Evolutionary conservation across 2,888 invertebrate species (phyloP).

Genomic region (Allophyes oxyacanthae): DNA sequence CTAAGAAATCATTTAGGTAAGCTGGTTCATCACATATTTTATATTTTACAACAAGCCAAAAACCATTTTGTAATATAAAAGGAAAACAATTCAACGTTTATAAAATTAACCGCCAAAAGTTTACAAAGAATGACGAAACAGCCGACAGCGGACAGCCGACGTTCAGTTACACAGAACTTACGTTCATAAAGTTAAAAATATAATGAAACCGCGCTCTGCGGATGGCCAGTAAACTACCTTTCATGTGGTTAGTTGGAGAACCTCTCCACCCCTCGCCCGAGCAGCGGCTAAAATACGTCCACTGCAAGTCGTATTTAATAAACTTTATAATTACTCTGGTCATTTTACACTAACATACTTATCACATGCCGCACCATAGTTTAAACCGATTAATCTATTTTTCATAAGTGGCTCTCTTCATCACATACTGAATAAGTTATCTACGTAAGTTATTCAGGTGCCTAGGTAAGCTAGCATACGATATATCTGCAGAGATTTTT

Average conservation of each 20-base stretch:
- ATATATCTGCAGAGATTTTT: constrained; percentile 16
- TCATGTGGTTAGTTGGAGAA: constrained; percentile 57
- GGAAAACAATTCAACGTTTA: constrained; percentile 14
- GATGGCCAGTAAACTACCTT: constrained; percentile 53
- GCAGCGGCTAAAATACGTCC: constrained; percentile 33
- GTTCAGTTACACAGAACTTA: constrained; percentile 51
- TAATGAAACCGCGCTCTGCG: constrained; percentile 55
- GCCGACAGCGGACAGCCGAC: too few relatives aligned
- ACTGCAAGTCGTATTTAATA: constrained; percentile 41
- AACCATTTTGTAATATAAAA: too few relatives aligned
- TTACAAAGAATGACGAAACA: constrained; percentile 45
- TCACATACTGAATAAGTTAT: constrained; percentile 35
- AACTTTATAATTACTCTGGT: constrained; percentile 52
- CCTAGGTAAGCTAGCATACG: constrained; percentile 16
- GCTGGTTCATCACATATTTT: too few relatives aligned
- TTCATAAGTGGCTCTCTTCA: constrained; percentile 23
- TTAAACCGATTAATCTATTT: constrained; percentile 26
- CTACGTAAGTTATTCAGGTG: constrained; percentile 32
- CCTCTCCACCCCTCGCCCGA: constrained; percentile 4
- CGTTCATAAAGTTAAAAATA: constrained; percentile 60
- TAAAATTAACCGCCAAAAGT: constrained; percentile 29
- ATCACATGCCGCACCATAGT: constrained; percentile 12
- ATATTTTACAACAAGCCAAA: too few relatives aligned
- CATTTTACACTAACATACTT: constrained; percentile 34
- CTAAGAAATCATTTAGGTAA: too few relatives aligned